These are phyloP conservation scores for Tipula helvola DNA, from an alignment of 2,888 invertebrate genomes.

Conservation along the genomic window DNA sequence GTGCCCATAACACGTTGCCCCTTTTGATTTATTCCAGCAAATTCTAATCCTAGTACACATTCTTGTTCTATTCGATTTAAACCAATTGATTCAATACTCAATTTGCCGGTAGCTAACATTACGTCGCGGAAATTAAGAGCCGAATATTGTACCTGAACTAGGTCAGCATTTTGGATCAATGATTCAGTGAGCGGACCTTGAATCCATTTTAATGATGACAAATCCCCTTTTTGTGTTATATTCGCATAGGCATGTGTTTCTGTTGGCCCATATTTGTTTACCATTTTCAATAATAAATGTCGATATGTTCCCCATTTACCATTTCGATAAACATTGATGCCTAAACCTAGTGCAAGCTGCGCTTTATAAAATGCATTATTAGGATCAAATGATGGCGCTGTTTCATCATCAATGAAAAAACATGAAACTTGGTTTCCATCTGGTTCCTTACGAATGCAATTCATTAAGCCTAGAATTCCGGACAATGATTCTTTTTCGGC, in stretches of 20 bases:
- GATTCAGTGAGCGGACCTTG: slow-evolving; percentile 45
- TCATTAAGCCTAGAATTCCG: slow-evolving; percentile 80
- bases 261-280: slow-evolving; percentile 24
- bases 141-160: slow-evolving; percentile 53
- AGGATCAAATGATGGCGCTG: slow-evolving; percentile 52
- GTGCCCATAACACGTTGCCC: slow-evolving; percentile 55
- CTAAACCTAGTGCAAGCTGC: slow-evolving; percentile 60
- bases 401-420: slow-evolving; percentile 48
- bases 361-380: slow-evolving; percentile 49
- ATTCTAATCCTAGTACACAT: slow-evolving; percentile 56
- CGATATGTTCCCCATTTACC: slow-evolving; percentile 62
- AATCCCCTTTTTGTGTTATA: slow-evolving; percentile 66
- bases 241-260: slow-evolving; percentile 65
- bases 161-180: slow-evolving; percentile 41
- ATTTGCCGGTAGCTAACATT: slow-evolving; percentile 85
- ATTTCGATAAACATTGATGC: slow-evolving; percentile 61
- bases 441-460: slow-evolving; percentile 72
- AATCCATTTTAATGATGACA: slow-evolving; percentile 75
- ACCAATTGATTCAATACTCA: slow-evolving; percentile 70
- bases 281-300: slow-evolving; percentile 50
- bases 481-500: slow-evolving; percentile 52
- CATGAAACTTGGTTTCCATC: slow-evolving; percentile 52
- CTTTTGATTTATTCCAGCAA: slow-evolving; percentile 44
- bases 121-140: slow-evolving; percentile 89
- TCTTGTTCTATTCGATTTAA: slow-evolving; percentile 49